These are phyloP conservation scores for Cherax quadricarinatus DNA, from an alignment of 1,140 invertebrate genomes.

Conservation along the genomic window DNA sequence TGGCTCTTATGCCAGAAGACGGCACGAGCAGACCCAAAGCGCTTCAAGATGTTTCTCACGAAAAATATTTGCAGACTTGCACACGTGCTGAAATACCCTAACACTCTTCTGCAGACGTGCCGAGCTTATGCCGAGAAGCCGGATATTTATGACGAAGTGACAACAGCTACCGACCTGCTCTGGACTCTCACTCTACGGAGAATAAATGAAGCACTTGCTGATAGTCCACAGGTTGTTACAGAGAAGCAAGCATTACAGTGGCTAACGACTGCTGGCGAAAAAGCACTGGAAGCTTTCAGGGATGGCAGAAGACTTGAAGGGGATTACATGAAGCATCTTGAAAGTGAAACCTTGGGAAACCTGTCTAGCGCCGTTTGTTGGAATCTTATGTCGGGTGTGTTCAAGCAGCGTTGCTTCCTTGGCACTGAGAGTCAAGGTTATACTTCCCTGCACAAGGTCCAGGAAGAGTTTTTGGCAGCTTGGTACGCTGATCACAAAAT, in stretches of 20 bases:
- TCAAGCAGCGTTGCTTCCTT: not conserved
- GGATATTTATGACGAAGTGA: conserved; percentile 14
- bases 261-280: not conserved
- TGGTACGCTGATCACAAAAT: conserved; percentile 30
- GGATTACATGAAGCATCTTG: not conserved
- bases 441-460: not conserved
- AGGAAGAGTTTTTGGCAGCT: conserved; percentile 38
- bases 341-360: not conserved
- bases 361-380: not conserved
- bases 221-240: not conserved
- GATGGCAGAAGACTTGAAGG: conserved; percentile 34
- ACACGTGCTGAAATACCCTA: conserved; percentile 35
- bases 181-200: conserved; percentile 34
- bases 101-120: conserved; percentile 16
- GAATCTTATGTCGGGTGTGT: not conserved
- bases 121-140: not conserved
- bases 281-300: not conserved
- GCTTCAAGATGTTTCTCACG: conserved; percentile 8
- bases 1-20: not conserved
- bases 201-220: not conserved
- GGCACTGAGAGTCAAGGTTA: not conserved
- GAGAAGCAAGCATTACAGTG: not conserved
- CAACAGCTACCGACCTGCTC: conserved; percentile 40
- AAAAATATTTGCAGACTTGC: conserved; percentile 37
- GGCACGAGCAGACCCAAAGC: not conserved